Base-by-base conservation (phyloP, 2,113 vertebrate species). In the Neoarius graeffei region DNA sequence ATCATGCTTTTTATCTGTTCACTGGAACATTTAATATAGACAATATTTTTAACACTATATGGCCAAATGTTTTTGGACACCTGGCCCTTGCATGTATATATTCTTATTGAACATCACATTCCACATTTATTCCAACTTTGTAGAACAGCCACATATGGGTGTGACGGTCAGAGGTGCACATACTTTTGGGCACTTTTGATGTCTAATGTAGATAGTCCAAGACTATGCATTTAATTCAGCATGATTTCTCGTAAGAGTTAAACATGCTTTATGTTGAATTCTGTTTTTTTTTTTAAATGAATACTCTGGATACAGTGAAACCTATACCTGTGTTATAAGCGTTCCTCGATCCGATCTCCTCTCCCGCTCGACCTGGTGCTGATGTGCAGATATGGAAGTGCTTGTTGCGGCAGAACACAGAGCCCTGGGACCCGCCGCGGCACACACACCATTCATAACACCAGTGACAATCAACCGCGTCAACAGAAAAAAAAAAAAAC, bases 401-500 rank as follows among this genome's bases (percentile, higher is more conserved):
- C 86, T 90, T 90, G 80, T 88, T 83, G 87, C n/a, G 62, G 89
- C 86, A 90, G 84, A 90, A 86, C 62, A 57, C 19, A 79, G 71
- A 80, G 80, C 81, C 77, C 20, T 54, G 86, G 84, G 89, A 90
- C 42, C 52, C 52, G 25, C 56, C 67, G 59, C 64, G 7, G 81
- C 60, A 77, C 50, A 52, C 67, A 83, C 86, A 83, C 86, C 81
- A 84, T 90, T 90, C 87, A 90, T 90, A 88, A 88, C 79, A 50
- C 60, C 74, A 80, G 52, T 82, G 87, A 88, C 84, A 86, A 90
- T 88, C 67, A 88, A 90, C 89, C 83, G 83, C 79, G 60, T 90
- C 23, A 19, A 88, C 84, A 86, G 74, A 83, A 90, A 89, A 30
- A 6, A 52, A 66, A 48, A 71, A 57, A 50, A 62, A 81, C 9